phyloP scores from a whole-genome alignment of 2,888 invertebrate genomes.

The Meandrusa payeni region DNA sequence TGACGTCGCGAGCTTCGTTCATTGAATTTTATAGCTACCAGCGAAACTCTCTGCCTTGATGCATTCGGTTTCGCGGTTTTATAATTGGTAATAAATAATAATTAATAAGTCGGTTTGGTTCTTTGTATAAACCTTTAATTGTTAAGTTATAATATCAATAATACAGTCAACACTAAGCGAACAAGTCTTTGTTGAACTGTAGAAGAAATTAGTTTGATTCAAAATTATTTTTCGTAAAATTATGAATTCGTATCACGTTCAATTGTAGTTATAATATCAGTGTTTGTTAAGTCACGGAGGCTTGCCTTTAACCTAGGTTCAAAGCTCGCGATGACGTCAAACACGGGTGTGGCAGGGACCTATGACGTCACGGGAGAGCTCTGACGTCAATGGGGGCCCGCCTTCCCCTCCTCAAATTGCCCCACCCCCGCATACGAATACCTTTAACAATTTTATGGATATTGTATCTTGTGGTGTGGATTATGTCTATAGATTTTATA shows the following conservation, averaged over 20 bases:
- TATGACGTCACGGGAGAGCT: slow-evolving; percentile 74
- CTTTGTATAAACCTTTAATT: too few species aligned
- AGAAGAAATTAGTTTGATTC: too few species aligned
- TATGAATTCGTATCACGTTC: too few species aligned
- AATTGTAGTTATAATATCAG: not conserved
- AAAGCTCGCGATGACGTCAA: slow-evolving; percentile 63
- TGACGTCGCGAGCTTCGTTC: slow-evolving; percentile 71
- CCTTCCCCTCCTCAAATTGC: slow-evolving; percentile 35
- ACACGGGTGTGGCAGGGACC: slow-evolving; percentile 70
- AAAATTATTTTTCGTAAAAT: too few species aligned
- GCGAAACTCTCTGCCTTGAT: slow-evolving; percentile 43
- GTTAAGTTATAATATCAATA: too few species aligned
- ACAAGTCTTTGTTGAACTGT: too few species aligned
- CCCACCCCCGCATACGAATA: slow-evolving; percentile 49
- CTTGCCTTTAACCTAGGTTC: slow-evolving; percentile 22
- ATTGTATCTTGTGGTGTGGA: slow-evolving; percentile 50
- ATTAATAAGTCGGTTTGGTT: too few species aligned
- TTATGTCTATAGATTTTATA: slow-evolving; percentile 22
- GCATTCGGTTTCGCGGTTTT: slow-evolving; percentile 42
- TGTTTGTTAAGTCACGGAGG: not conserved
- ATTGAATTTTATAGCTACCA: slow-evolving; percentile 77
- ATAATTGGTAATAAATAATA: too few species aligned
- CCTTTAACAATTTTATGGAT: slow-evolving; percentile 57
- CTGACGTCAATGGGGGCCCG: slow-evolving; percentile 72
- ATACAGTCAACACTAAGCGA: too few species aligned